Evolutionary conservation across 2,888 invertebrate genomes (phyloP), one percentile per base, ranked within the genome.

Genomic region (Cryptus viduatorius): DNA sequence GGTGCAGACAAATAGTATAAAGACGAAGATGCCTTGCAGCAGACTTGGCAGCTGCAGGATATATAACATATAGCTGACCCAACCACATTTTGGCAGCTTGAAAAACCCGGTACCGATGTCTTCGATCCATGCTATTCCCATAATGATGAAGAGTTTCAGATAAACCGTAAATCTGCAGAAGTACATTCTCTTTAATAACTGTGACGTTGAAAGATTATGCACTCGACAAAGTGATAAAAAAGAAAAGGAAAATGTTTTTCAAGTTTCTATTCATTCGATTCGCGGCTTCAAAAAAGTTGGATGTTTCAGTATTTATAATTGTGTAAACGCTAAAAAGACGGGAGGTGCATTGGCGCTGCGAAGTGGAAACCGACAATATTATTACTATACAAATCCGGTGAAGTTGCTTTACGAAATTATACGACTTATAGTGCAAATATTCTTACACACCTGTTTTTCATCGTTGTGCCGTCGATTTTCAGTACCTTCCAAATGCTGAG

Each of bases 91-190:
- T 94, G 67, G 37, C 37, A 97, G 24, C 0, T 24, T 1, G 3
- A 24, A 1, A 3, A 24, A 24, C 24, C 24, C 24, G 24, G 24
- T 24, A 24, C 1, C 95, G 92, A 98, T 98, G 94, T 96, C 95
- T 0, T 95, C 8, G 37, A 37, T 95, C 98, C 98, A 98, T 90
- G 97, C 97, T 16, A 97, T 96, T 0, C 98, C 98, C 97, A 98
- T 97, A 37, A 97, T 97, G 88, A 98, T 95, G 92, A 98, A 96
- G 48, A 98, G 94, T 90, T 98, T 97, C 89, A 97, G 90, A 92
- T 97, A 98, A 3, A 98, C 94, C 42, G 96, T 96, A 92, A 97
- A 97, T 94, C 97, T 98, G 94, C 0, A 83, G 78, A 8, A 37
- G 8, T 37, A 37, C 37, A 37, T 37, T 37, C 37, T 37, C 5